Evolutionary conservation across 2,888 invertebrate genomes (phyloP), one percentile per base, ranked within the genome.

Genomic region (Meiosimyza decipiens): DNA sequence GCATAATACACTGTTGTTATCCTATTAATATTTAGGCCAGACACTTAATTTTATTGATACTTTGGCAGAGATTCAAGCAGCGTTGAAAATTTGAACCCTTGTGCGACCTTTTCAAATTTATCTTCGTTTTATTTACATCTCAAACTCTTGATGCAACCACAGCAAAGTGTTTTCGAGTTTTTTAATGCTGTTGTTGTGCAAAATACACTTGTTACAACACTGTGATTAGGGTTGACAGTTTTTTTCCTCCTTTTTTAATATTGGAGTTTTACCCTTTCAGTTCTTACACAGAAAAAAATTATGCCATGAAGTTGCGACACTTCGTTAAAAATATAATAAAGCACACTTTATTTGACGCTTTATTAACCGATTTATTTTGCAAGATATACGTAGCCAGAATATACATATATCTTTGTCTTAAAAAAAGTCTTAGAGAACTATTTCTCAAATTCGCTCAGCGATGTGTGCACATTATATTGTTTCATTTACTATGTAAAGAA

Each of bases 141-240:
- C 18, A 47, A 11, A 16, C 47, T 18, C 47, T n/a, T 51, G 13
- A 7, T 51, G 15, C 47, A 60, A 59, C 54, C 62, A 71, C 66
- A 60, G 62, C 60, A 67, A 51, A 28, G 62, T 60, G 57, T 65
- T 55, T 22, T 40, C 33, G 5, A 22, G 71, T 71, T 64, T 64
- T 63, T 49, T 16, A 9, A 33, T 62, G 40, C 9, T 5, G 57
- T 28, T 40, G 40, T 40, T 40, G 40, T 7, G 6, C 1, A 9
- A 9, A 9, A 1, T 40, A 7, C 13, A 49, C 49, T 18, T 47
- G 49, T 16, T 50, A 7, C n/a, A n/a, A 49, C 47, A 7, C 22
- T 74, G 77, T 79, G 78, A 75, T 74, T 73, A 73, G 77, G 79
- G 76, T 80, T 77, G 81, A 79, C 80, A 77, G 22, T 72, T 76